Conservation (phyloP, 2,888 invertebrate species). For the Rhagophthalmus giganteus region DNA sequence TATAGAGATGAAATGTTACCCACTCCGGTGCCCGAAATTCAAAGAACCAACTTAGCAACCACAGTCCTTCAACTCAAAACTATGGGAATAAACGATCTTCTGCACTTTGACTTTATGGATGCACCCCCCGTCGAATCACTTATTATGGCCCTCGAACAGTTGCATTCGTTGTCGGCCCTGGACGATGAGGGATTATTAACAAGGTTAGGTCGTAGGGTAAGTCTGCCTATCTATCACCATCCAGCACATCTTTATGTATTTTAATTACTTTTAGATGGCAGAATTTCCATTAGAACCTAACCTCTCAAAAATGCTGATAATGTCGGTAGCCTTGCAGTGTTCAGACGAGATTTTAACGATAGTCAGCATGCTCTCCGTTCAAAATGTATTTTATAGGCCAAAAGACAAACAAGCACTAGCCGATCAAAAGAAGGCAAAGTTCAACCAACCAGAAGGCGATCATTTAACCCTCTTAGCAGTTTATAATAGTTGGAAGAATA, state of each 20-base stretch:
- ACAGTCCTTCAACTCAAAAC: slow-evolving; percentile 96
- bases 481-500: slow-evolving; percentile 99
- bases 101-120: slow-evolving; percentile 99
- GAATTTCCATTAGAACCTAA: slow-evolving; percentile 99
- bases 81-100: slow-evolving; percentile 98
- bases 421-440: slow-evolving; percentile 99
- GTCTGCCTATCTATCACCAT: slow-evolving; percentile 25
- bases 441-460: slow-evolving; percentile 98
- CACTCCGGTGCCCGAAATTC: slow-evolving; percentile 98
- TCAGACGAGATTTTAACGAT: slow-evolving; percentile 98
- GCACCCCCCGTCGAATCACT: slow-evolving; percentile 97
- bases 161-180: slow-evolving; percentile 94
- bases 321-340: slow-evolving; percentile 97
- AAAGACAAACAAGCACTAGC: slow-evolving; percentile 96
- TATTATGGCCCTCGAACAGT: slow-evolving; percentile 95
- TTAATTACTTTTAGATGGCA: slow-evolving; percentile 78
- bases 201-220: slow-evolving; percentile 73
- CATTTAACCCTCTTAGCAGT: slow-evolving; percentile 97
- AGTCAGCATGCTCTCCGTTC: slow-evolving; percentile 98
- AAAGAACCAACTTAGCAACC: slow-evolving; percentile 95
- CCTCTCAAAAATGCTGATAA: slow-evolving; percentile 97
- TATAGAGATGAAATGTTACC: slow-evolving; percentile 99
- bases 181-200: slow-evolving; percentile 92
- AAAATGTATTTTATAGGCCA: slow-evolving; percentile 95
- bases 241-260: slow-evolving; percentile 17